These are phyloP conservation scores for Pilophorus perplexus DNA, from an alignment of 2,888 invertebrate species.

Conservation along the genomic window DNA sequence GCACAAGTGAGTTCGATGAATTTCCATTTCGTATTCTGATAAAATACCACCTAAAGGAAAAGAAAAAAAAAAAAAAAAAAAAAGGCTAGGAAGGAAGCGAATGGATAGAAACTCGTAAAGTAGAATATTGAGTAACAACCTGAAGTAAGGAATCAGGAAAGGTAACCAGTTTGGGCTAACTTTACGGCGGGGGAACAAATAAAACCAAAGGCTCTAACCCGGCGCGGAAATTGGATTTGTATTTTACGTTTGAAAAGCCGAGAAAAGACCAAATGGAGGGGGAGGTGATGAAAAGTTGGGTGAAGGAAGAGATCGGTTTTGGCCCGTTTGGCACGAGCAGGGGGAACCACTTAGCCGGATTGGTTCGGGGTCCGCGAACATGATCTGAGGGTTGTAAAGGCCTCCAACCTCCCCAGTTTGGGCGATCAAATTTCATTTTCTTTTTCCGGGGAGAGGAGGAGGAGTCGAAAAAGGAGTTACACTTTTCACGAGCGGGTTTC, in stretches of 20 bases:
- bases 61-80: neutral
- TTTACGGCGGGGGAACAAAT: slow-evolving; percentile 34
- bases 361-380: slow-evolving; percentile 21
- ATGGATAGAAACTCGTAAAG: slow-evolving; percentile 33
- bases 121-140: slow-evolving; percentile 37
- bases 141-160: slow-evolving; percentile 31
- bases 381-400: slow-evolving; percentile 28
- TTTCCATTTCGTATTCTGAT: too few relatives aligned
- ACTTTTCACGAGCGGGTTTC: neutral
- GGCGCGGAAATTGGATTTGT: slow-evolving; percentile 40
- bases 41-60: slow-evolving; percentile 3
- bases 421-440: slow-evolving; percentile 33
- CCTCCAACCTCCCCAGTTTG: neutral
- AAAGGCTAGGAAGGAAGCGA: neutral
- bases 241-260: slow-evolving; percentile 36
- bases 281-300: slow-evolving; percentile 35
- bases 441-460: neutral
- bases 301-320: neutral
- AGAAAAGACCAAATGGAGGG: neutral
- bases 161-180: slow-evolving; percentile 34
- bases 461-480: neutral
- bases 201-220: slow-evolving; percentile 37
- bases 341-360: slow-evolving; percentile 35
- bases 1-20: too few relatives aligned
- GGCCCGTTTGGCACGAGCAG: slow-evolving; percentile 34